A percentile compares a stretch with the other conserved stretches of the same genome.
These are phyloP conservation scores for Cephalopachus bancanus DNA, from an alignment of 2,797 vertebrate genomes.

Conservation along the genomic window DNA sequence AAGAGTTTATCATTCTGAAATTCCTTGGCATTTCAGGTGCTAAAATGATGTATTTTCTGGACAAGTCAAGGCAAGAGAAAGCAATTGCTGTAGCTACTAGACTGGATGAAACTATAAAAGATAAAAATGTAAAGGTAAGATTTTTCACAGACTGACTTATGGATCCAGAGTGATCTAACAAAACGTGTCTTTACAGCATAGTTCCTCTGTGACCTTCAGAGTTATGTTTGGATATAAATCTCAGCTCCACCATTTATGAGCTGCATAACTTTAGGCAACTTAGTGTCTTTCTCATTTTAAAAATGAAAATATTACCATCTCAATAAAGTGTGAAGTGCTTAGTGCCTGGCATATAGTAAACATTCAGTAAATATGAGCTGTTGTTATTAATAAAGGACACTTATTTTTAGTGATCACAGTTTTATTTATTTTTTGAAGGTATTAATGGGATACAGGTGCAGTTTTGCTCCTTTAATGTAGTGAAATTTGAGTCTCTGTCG, in stretches of 20 bases:
- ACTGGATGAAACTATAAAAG: conserved; percentile 89
- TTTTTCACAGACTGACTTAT: not conserved
- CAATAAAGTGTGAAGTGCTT: not conserved
- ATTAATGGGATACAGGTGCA: no score
- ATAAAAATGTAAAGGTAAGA: conserved; percentile 91
- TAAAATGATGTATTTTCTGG: conserved; percentile 92
- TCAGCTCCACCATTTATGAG: not conserved
- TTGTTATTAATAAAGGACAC: conserved; percentile 3
- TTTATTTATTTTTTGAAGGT: not conserved
- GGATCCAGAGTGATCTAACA: not conserved
- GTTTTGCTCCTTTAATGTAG: no score
- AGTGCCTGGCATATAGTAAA: not conserved
- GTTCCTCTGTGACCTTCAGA: conserved; percentile 7
- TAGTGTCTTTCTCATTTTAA: not conserved
- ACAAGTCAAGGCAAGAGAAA: conserved; percentile 92
- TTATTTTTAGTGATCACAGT: not conserved
- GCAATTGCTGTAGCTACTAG: conserved; percentile 90
- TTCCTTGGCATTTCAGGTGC: conserved; percentile 87
- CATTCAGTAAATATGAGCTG: not conserved
- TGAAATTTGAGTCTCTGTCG: no score
- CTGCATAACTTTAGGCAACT: not conserved
- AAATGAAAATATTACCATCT: not conserved
- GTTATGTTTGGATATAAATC: not conserved
- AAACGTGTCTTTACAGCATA: not conserved
- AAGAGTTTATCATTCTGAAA: conserved; percentile 51